A percentile compares a stretch with the other conserved stretches of the same genome.
Conservation (phyloP, 2,797 vertebrate genomes). For the Columba guinea region DNA sequence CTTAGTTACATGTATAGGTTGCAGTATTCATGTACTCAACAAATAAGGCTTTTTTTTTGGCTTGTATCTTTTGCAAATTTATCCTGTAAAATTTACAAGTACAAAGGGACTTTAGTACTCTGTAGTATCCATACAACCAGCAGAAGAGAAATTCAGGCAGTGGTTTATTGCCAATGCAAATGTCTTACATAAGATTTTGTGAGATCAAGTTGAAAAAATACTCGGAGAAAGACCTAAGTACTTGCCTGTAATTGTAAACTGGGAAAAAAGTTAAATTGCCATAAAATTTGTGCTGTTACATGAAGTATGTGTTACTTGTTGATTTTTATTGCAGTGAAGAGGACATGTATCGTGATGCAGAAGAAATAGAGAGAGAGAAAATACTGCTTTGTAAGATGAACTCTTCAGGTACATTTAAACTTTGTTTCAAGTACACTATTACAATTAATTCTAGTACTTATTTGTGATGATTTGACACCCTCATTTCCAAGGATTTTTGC, state of each 20-base stretch:
- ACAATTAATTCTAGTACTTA: background rate
- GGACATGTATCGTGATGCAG: slow-evolving; percentile 89
- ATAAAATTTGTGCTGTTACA: background rate
- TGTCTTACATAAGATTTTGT: background rate
- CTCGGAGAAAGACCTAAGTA: background rate
- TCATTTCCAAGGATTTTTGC: background rate
- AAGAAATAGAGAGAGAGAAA: slow-evolving; percentile 86
- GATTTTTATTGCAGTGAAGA: slow-evolving; percentile 82
- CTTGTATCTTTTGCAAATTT: background rate
- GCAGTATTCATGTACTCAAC: background rate
- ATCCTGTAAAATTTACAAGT: background rate
- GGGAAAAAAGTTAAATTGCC: background rate
- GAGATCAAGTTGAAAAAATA: background rate
- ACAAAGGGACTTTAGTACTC: background rate
- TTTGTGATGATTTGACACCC: background rate
- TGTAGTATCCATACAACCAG: background rate
- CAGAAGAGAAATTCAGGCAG: background rate
- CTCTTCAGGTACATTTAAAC: slow-evolving; percentile 69
- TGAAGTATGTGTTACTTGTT: slow-evolving; percentile 40
- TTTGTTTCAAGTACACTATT: background rate
- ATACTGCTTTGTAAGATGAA: slow-evolving; percentile 61
- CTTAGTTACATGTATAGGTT: background rate
- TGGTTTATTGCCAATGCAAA: background rate
- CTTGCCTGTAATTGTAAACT: background rate
- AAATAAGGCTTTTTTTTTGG: background rate